Conservation (phyloP, 2,113 vertebrate genomes). For the Pteropus alecto region DNA sequence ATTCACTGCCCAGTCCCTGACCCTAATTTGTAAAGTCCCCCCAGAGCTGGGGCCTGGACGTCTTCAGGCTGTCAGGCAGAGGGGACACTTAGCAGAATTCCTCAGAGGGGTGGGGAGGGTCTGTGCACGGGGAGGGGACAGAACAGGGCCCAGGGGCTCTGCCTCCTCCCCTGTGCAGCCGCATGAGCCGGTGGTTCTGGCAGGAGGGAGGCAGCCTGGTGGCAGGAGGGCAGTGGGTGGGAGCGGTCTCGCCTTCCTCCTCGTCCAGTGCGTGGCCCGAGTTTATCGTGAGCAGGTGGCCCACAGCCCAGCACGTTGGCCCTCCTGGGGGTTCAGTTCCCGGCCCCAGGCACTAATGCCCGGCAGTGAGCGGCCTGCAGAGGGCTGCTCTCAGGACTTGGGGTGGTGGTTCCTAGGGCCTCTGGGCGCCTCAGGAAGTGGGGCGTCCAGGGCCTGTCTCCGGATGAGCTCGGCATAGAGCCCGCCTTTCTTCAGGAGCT, state of each 20-base stretch:
- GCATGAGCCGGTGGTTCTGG: neutral
- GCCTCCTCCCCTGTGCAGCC: neutral
- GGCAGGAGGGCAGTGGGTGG: neutral
- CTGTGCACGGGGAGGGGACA: neutral
- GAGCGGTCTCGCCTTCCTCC: neutral
- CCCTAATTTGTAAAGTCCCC: neutral
- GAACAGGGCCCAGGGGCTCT: neutral
- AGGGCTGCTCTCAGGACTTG: slow-evolving; percentile 15
- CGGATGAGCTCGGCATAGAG: slow-evolving; percentile 92
- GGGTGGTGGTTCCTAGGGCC: neutral
- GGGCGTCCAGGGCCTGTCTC: slow-evolving; percentile 85
- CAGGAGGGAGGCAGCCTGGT: neutral
- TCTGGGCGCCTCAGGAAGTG: rapidly evolving
- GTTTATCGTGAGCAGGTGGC: neutral
- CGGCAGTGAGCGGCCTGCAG: neutral
- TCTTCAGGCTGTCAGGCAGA: neutral
- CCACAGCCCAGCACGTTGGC: neutral
- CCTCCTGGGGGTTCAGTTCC: neutral
- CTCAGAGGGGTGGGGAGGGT: neutral
- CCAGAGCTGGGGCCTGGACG: neutral
- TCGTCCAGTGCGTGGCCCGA: neutral
- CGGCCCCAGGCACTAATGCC: neutral
- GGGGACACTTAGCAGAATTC: neutral
- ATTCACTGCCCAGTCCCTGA: neutral
- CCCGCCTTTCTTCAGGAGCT: slow-evolving; percentile 88